Percentiles rank a stretch among this genome's conserved stretches.
phyloP scores from a whole-genome alignment of 1,140 invertebrate species.

The Camponotus pennsylvanicus region DNA sequence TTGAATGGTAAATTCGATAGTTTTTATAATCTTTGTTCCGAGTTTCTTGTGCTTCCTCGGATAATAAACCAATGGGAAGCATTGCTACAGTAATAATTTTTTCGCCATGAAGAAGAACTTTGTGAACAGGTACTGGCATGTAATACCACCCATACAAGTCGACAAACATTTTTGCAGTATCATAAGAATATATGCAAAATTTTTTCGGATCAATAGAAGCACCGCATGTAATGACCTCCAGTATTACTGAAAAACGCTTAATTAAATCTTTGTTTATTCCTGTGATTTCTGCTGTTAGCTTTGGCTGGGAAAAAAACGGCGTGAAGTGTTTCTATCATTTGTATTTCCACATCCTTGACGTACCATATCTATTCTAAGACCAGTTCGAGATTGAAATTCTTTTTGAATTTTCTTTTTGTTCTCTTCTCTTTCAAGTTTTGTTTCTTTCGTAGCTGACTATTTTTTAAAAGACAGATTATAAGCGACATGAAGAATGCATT shows the following conservation, averaged over 20 bases:
- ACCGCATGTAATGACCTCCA: not conserved
- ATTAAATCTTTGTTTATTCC: constrained; percentile 20
- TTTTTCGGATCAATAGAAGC: not conserved
- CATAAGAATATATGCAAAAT: constrained; percentile 1
- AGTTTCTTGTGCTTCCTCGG: constrained; percentile 3
- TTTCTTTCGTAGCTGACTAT: constrained; percentile 5
- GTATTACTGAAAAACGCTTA: not conserved
- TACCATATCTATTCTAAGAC: not conserved
- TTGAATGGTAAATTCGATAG: not conserved
- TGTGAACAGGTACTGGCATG: not conserved
- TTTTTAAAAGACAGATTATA: constrained; percentile 3
- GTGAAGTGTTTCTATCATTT: constrained; percentile 9
- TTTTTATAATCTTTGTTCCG: constrained; percentile 13
- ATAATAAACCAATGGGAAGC: constrained; percentile 6
- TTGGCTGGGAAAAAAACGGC: not conserved
- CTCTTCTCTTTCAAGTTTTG: constrained; percentile 1
- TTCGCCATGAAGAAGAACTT: not conserved
- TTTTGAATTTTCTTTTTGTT: not conserved
- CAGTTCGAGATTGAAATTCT: constrained; percentile 1
- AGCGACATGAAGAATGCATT: constrained; percentile 8
- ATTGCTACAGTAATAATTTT: constrained; percentile 17
- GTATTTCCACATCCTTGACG: constrained; percentile 9
- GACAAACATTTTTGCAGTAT: constrained; percentile 6
- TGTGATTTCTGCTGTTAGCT: constrained; percentile 2
- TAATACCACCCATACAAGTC: not conserved